Conservation (phyloP, 1,140 invertebrate genomes). For the Cheumatopsyche charites region DNA sequence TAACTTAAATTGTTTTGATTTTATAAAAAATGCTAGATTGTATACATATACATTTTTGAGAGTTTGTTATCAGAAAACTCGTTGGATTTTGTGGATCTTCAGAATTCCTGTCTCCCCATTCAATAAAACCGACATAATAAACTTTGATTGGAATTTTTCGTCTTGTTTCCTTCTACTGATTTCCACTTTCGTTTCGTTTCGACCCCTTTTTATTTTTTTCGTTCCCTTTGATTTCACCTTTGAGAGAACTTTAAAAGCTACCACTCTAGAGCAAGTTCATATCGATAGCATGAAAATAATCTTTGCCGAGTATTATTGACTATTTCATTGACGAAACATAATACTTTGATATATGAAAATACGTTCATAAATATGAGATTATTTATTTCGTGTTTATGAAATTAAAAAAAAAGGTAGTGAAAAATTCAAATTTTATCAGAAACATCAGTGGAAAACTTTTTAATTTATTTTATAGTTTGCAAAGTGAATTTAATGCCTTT, state of each 20-base stretch:
- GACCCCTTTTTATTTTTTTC: constrained; percentile 28
- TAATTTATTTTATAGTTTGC: not conserved
- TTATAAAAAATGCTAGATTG: constrained; percentile 23
- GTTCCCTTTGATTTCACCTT: not conserved
- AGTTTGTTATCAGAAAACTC: constrained; percentile 18
- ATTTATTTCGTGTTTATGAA: too few species aligned
- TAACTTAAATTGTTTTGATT: too few species aligned
- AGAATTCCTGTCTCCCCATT: constrained; percentile 37
- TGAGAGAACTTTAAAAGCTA: constrained; percentile 36
- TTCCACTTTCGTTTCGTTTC: constrained; percentile 19
- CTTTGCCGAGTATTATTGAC: constrained; percentile 34
- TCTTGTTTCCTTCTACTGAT: constrained; percentile 33
- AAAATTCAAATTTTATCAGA: not conserved
- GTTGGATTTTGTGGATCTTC: constrained; percentile 24
- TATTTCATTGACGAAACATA: not conserved
- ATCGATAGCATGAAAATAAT: constrained; percentile 30
- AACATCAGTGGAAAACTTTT: not conserved
- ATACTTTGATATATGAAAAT: too few species aligned
- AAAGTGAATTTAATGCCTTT: constrained; percentile 14
- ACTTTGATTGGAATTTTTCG: constrained; percentile 46
- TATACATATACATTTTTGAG: constrained; percentile 18
- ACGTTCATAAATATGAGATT: too few species aligned
- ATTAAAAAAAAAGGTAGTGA: not conserved
- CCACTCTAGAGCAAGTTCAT: constrained; percentile 18
- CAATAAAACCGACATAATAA: constrained; percentile 45